Base-by-base conservation (phyloP, 2,888 invertebrate species). In the Lobophora halterata region DNA sequence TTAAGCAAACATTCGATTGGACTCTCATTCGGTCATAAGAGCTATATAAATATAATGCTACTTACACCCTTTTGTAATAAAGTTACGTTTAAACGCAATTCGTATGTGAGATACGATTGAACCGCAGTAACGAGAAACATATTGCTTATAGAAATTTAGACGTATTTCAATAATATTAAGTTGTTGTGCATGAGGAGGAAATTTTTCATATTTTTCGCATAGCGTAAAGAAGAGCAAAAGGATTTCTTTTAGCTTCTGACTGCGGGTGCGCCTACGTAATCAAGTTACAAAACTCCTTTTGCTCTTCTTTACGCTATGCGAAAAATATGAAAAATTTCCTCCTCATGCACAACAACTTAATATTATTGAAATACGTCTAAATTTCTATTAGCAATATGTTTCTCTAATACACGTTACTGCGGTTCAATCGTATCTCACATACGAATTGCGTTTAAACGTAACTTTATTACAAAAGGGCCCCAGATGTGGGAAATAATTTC, bases 101-200 rank as follows among this genome's bases (percentile, higher is more conserved):
- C 81, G 83, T 85, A 85, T 85, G 85, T 76, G 73, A 76, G 79
- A 78, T 77, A 80, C 80, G 71, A 72, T 77, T 79, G 81, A 75
- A 65, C 61, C 74, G 73, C 68, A 79, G n/a, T n/a, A 81, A 83
- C 83, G 82, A 81, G 67, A 69, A 80, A 79, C 67, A 71, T 79
- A 81, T 80, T 75, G 79, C 78, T 73, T 78, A 81, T 80, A 75
- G 79, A 72, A 80, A 74, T 36, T 32, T 11, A 37, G 25, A 33
- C 18, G 70, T 59, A 59, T 49, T 55, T 47, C 46, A 41, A 34
- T 32, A 27, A 31, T 25, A 18, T 17, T 20, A 18, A 9, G 14
- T 25, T 16, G 23, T 5, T 12, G 9, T 3, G n/a, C n/a, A 24
- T 20, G 23, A 6, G 16, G 16, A 21, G 4, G 3, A 33, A 33